Evolutionary conservation across 2,113 vertebrate species (phyloP), one percentile per base, ranked within the genome.

Genomic region (Parus major): DNA sequence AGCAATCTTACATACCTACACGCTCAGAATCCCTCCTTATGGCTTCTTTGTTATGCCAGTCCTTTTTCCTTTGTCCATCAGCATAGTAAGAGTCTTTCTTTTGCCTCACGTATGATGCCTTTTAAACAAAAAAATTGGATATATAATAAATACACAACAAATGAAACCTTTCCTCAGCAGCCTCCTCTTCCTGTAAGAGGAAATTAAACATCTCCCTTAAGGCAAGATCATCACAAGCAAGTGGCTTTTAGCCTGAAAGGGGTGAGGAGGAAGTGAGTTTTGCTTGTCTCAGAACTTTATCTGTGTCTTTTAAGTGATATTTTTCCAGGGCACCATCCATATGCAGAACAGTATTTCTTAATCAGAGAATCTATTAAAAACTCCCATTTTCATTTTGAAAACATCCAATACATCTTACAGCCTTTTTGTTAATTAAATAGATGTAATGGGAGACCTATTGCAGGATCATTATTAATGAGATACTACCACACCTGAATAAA

Each of bases 31-130:
- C 99, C 82, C 96, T 98, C 89, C 86, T 97, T 95, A 99, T 99
- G 14, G 98, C 96, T 35, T 99, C 98, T 60, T 98, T 97, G 96
- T 99, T 98, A 9, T 99, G 99, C 99, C 99, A 99, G 97, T 99
- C 99, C 97, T 98, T 99, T 96, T 98, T 98, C 82, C 94, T 97
- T 21, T 97, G 96, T 33, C 97, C 98, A 39, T 96, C 96, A 18
- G 63, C 98, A 88, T 97, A 76, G 82, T 96, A 96, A 75, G 92
- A 21, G 11, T 98, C 96, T 75, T 98, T 98, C 92, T 96, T 98
- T 64, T 96, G 98, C 47, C 93, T 95, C 66, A 90, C 12, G 2
- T 98, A 98, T 9, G 97, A 86, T 44, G 95, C 98, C 99, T 99
- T 97, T 61, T 23, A 85, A 97, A 96, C 8, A 91, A 88, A 88